Evolutionary conservation across 2,113 vertebrate genomes (phyloP).

Genomic region (Lucifuga dentata): DNA sequence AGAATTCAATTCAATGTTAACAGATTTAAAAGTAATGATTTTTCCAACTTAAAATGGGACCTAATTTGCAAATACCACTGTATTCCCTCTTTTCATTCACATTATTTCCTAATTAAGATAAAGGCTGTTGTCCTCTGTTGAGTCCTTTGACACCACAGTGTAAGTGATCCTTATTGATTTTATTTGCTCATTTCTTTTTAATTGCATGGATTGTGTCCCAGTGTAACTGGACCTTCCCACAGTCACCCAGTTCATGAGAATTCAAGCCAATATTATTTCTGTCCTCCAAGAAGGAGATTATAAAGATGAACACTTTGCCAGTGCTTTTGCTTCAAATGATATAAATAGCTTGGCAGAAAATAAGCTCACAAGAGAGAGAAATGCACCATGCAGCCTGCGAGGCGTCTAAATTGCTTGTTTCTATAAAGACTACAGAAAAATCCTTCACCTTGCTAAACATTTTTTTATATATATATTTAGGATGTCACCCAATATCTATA

Average conservation of each 20-base stretch:
- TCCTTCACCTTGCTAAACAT: too few relatives aligned
- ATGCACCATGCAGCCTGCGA: neutral
- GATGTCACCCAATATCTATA: conserved; percentile 3
- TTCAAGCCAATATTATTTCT: conserved; percentile 55
- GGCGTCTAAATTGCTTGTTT: neutral
- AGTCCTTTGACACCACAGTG: conserved; percentile 81
- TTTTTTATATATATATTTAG: too few relatives aligned
- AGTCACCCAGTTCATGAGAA: conserved; percentile 61
- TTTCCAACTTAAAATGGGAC: conserved; percentile 16
- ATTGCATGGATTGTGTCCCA: conserved; percentile 78
- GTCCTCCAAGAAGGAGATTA: conserved; percentile 59
- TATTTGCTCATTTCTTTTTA: conserved; percentile 85
- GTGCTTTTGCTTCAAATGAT: conserved; percentile 44
- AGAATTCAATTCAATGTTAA: conserved; percentile 1
- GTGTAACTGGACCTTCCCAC: conserved; percentile 78
- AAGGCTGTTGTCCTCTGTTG: conserved; percentile 76
- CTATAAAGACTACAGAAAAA: too few relatives aligned
- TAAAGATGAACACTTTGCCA: conserved; percentile 46
- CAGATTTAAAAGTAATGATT: conserved; percentile 25
- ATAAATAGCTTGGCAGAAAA: conserved; percentile 29
- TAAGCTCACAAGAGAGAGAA: neutral
- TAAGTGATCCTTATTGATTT: conserved; percentile 84
- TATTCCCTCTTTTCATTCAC: conserved; percentile 20
- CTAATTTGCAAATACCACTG: conserved; percentile 22
- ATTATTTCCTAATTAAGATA: conserved; percentile 79